Base-by-base conservation (phyloP, 2,113 vertebrate species). In the Pygathrix nemaeus region DNA sequence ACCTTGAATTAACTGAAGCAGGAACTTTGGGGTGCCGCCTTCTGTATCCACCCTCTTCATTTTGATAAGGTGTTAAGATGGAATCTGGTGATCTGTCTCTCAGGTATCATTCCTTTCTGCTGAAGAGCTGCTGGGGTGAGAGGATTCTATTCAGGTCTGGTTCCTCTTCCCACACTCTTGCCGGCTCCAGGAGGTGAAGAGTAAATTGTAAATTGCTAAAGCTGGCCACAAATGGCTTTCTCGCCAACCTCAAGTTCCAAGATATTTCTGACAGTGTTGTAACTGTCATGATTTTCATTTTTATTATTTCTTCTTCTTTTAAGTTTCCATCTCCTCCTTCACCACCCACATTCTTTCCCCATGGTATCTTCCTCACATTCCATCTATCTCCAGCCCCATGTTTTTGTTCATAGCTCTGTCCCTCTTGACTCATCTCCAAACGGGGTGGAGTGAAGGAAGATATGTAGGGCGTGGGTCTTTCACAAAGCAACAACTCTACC, bases 371-470 rank as follows among this genome's bases (percentile, higher is more conserved):
- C 35, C 40, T 82, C 45, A 68, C 11, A 76, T 66, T 80, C 50
- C 30, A 55, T 70, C 50, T 66, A 0, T 50, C 64, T n/a, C 64
- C 14, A 40, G 13, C 10, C 35, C n/a, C 0, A 0, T 35, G n/a
- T 57, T 86, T 72, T 70, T 95, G 40, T 92, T 92, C 57, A 38
- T 83, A 80, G 57, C 57, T 50, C 40, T 90, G 57, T 11, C n/a
- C 48, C 89, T 79, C 90, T 81, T 96, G 97, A 98, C 93, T 96
- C 97, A 97, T 85, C 32, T 73, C 16, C 84, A 45, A 45, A 50
- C 35, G 40, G 30, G 75, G 30, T 88, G 18, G 86, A 43, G 70
- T 75, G 72, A 89, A 87, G 27, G 78, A 92, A 85, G 57, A 14
- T 84, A 27, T 40, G 87, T 57, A 78, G 92, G 84, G 90, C 78